phyloP scores from a whole-genome alignment of 2,113 vertebrate species.

The Oplegnathus fasciatus region DNA sequence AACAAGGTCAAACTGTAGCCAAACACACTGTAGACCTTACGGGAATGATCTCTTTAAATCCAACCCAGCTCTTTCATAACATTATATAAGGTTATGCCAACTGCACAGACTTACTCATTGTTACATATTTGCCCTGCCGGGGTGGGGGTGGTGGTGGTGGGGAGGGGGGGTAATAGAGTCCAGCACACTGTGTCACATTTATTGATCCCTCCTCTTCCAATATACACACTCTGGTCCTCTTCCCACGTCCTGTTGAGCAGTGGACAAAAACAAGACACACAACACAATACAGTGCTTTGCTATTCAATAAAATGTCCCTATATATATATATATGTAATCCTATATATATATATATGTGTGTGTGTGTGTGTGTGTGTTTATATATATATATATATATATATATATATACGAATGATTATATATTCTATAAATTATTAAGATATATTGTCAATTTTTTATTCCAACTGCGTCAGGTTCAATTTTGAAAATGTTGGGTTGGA shows the following conservation, averaged over 20 bases:
- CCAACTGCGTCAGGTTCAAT: not conserved
- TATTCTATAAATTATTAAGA: not conserved
- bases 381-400: too few species aligned
- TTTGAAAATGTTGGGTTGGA: not conserved
- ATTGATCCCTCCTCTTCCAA: slow-evolving; percentile 28
- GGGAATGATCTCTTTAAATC: slow-evolving; percentile 38
- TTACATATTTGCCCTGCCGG: slow-evolving; percentile 64
- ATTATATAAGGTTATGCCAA: slow-evolving; percentile 71
- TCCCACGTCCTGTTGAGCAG: not conserved
- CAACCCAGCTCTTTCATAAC: slow-evolving; percentile 46
- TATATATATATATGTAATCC: too few species aligned
- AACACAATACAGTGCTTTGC: not conserved
- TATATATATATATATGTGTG: too few species aligned
- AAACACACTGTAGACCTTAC: slow-evolving; percentile 21
- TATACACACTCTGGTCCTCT: not conserved
- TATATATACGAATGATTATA: not conserved
- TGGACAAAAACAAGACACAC: slow-evolving; percentile 3
- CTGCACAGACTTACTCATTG: slow-evolving; percentile 53
- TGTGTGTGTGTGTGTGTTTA: too few species aligned
- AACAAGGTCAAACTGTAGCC: slow-evolving; percentile 29
- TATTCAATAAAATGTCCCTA: not conserved
- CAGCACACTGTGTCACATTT: slow-evolving; percentile 55
- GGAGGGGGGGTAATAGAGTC: slow-evolving; percentile 50
- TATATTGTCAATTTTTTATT: too few species aligned
- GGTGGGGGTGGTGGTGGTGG: slow-evolving; percentile 14